Percentiles rank a stretch among this genome's conserved stretches.
These are phyloP conservation scores for Hyposmocoma kahamanoa DNA, from an alignment of 1,140 invertebrate genomes.

Conservation along the genomic window DNA sequence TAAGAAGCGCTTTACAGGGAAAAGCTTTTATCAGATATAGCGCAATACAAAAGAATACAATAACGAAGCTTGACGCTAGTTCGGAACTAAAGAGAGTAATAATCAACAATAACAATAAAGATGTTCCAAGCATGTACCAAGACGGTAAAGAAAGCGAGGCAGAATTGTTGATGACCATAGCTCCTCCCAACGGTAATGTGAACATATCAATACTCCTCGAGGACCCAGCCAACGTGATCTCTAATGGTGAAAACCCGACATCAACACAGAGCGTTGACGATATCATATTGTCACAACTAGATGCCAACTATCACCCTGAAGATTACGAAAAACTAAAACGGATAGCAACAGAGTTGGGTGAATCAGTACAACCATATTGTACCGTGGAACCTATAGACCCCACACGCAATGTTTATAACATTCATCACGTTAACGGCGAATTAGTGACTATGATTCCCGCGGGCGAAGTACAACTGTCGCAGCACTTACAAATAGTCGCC, in stretches of 20 bases:
- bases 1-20: conserved; percentile 87
- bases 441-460: conserved; percentile 66
- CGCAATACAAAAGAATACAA: conserved; percentile 59
- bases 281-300: conserved; percentile 80
- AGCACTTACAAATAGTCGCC: conserved; percentile 70
- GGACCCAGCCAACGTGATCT: conserved; percentile 54
- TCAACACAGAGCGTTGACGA: conserved; percentile 81
- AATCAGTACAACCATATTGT: conserved; percentile 81
- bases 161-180: conserved; percentile 60
- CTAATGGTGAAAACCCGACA: conserved; percentile 74
- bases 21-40: conserved; percentile 77
- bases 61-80: conserved; percentile 47
- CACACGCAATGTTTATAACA: conserved; percentile 69
- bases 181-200: conserved; percentile 59
- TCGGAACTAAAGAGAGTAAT: conserved; percentile 58
- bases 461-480: conserved; percentile 60
- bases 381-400: conserved; percentile 75
- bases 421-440: conserved; percentile 69
- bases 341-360: conserved; percentile 83
- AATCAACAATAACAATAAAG: conserved; percentile 68
- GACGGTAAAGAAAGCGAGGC: conserved; percentile 53
- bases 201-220: conserved; percentile 70
- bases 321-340: conserved; percentile 84
- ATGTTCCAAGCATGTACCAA: conserved; percentile 67
- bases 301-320: conserved; percentile 79